These are phyloP conservation scores for Achatina immaculata DNA, from an alignment of 1,140 invertebrate genomes.

Conservation along the genomic window DNA sequence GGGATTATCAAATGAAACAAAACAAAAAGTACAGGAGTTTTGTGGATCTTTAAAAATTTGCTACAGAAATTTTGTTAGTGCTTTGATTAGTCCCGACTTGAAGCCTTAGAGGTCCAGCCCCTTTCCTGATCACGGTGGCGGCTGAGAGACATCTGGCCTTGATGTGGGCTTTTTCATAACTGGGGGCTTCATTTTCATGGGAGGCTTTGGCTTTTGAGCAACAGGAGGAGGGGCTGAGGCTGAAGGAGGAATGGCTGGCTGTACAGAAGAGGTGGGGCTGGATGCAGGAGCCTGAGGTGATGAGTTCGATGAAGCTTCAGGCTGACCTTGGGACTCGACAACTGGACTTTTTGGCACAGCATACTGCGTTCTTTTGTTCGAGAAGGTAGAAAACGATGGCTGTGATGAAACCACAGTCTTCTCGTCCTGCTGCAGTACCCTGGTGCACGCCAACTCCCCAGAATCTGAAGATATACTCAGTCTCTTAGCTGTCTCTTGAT, in stretches of 20 bases:
- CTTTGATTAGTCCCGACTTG: too few relatives aligned
- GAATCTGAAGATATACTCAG: slow-evolving; percentile 42
- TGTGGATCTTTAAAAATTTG: too few relatives aligned
- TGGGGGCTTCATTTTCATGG: slow-evolving; percentile 81
- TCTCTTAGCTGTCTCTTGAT: slow-evolving; percentile 56
- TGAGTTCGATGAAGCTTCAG: background rate
- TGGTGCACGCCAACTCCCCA: slow-evolving; percentile 39
- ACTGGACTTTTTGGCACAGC: background rate
- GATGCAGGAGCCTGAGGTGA: slow-evolving; percentile 23
- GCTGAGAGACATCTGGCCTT: slow-evolving; percentile 4
- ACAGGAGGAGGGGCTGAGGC: slow-evolving; percentile 51
- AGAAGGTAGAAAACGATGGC: background rate
- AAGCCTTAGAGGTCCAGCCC: too few relatives aligned
- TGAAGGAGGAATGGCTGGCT: background rate
- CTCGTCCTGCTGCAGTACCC: slow-evolving; percentile 74
- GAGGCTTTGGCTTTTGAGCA: slow-evolving; percentile 77
- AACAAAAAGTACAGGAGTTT: too few relatives aligned
- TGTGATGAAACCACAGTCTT: slow-evolving; percentile 69
- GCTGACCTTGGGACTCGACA: too few relatives aligned
- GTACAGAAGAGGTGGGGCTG: background rate
- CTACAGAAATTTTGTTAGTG: too few relatives aligned
- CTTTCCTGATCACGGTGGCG: background rate
- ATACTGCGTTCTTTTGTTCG: background rate
- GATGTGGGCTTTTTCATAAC: slow-evolving; percentile 76
- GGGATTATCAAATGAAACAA: too few relatives aligned